Percentiles rank a stretch among this genome's conserved stretches.
These are phyloP conservation scores for Scophthalmus maximus DNA, from an alignment of 2,113 vertebrate species.

Conservation along the genomic window DNA sequence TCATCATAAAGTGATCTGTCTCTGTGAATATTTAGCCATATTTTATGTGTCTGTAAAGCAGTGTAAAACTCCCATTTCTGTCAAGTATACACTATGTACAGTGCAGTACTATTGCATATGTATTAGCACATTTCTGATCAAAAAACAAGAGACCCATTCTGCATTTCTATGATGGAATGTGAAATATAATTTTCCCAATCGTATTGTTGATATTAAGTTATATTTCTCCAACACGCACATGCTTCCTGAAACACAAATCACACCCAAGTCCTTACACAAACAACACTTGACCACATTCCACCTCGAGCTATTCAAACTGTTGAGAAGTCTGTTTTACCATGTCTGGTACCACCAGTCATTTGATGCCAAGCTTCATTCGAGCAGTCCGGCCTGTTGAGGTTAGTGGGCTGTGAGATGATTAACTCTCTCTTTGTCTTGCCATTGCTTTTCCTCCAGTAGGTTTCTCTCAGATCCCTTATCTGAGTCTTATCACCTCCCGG, in stretches of 20 bases:
- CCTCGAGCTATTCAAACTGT: slow-evolving; percentile 21
- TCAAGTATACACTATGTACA: no score
- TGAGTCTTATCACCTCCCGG: slow-evolving; percentile 71
- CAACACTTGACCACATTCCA: slow-evolving; percentile 51
- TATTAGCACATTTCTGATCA: no score
- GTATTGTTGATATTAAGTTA: not conserved
- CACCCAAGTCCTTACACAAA: slow-evolving; percentile 18
- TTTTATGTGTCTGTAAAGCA: no score
- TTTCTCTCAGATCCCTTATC: slow-evolving; percentile 80
- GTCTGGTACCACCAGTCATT: slow-evolving; percentile 74
- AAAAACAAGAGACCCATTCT: not conserved
- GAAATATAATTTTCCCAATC: not conserved
- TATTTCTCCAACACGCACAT: not conserved
- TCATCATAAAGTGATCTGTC: not conserved
- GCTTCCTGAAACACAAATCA: slow-evolving; percentile 21
- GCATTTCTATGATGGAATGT: not conserved
- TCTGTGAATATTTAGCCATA: not conserved
- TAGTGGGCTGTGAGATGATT: slow-evolving; percentile 77
- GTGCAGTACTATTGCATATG: no score
- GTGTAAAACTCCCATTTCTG: no score
- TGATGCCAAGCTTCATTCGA: slow-evolving; percentile 71
- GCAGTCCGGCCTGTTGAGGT: slow-evolving; percentile 43
- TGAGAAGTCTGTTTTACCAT: slow-evolving; percentile 47
- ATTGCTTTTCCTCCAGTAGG: slow-evolving; percentile 68
- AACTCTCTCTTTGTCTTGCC: slow-evolving; percentile 77